Percentiles rank a stretch among this genome's conserved stretches.
phyloP scores from a whole-genome alignment of 2,888 invertebrate genomes.

The Sinodicranocentrus sp. region DNA sequence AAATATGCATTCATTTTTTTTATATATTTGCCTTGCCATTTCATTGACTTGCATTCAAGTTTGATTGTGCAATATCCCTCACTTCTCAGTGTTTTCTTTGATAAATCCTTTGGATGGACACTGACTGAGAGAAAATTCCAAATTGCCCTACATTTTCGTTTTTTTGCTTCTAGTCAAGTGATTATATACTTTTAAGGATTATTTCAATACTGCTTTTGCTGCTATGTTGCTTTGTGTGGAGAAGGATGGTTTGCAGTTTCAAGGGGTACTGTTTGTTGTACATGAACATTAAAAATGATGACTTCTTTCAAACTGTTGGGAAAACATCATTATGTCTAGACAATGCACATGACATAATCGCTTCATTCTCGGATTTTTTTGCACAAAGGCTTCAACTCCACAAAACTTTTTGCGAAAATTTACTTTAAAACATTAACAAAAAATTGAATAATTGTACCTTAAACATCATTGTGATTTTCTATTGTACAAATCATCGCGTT shows the following conservation, averaged over 20 bases:
- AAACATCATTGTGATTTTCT: too few relatives aligned
- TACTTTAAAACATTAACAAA: too few relatives aligned
- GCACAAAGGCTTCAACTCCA: not conserved
- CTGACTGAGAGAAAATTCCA: slow-evolving; percentile 45
- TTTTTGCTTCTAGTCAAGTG: slow-evolving; percentile 34
- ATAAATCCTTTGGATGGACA: slow-evolving; percentile 39
- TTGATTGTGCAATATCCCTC: slow-evolving; percentile 51
- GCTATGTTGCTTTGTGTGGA: not conserved
- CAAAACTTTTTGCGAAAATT: not conserved
- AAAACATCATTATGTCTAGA: slow-evolving; percentile 31
- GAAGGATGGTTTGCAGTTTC: not conserved
- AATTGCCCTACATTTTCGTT: slow-evolving; percentile 56
- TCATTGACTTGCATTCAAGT: slow-evolving; percentile 44
- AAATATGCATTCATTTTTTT: slow-evolving; percentile 4
- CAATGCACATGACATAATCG: slow-evolving; percentile 35
- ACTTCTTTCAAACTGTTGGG: slow-evolving; percentile 32
- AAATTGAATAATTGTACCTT: too few relatives aligned
- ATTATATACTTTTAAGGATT: not conserved
- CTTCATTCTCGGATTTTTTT: not conserved
- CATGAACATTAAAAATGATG: not conserved
- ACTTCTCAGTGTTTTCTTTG: slow-evolving; percentile 34
- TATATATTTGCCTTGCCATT: slow-evolving; percentile 54
- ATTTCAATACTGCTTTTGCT: not conserved
- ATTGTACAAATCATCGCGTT: too few relatives aligned
- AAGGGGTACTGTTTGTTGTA: not conserved